phyloP scores from a whole-genome alignment of 2,113 vertebrate species.

The Callospermophilus lateralis region DNA sequence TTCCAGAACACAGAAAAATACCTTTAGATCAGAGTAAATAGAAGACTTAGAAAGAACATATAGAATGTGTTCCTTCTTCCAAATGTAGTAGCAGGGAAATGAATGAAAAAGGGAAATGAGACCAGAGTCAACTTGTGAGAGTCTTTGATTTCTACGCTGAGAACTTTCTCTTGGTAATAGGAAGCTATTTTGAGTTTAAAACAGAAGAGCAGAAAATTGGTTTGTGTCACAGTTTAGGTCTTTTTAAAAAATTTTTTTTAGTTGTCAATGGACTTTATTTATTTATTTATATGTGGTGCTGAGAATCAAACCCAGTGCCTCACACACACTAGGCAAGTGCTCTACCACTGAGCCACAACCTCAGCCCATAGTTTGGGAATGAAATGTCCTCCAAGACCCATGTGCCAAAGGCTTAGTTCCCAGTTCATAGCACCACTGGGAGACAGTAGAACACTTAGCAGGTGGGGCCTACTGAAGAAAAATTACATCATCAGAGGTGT shows the following conservation, averaged over 20 bases:
- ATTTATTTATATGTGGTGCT: too few species aligned
- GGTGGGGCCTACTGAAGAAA: too few species aligned
- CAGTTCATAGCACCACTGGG: neutral
- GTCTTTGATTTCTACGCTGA: neutral
- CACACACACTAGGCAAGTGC: too few species aligned
- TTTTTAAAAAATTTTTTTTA: too few species aligned
- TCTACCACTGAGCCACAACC: too few species aligned
- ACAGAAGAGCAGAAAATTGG: neutral
- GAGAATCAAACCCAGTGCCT: too few species aligned
- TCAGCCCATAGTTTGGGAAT: neutral
- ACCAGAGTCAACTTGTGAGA: neutral
- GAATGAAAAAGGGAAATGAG: neutral
- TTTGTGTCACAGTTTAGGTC: neutral
- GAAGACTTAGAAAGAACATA: neutral
- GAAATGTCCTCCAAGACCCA: too few species aligned
- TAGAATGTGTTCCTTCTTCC: neutral
- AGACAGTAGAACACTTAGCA: neutral
- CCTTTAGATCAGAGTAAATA: neutral
- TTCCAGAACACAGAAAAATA: neutral
- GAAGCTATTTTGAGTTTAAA: neutral
- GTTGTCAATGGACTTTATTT: too few species aligned
- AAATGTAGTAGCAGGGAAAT: neutral
- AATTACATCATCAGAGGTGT: neutral
- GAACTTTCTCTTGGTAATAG: neutral
- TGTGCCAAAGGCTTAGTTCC: neutral